phyloP scores from a whole-genome alignment of 1,140 invertebrate species.

The Drosophila orena region DNA sequence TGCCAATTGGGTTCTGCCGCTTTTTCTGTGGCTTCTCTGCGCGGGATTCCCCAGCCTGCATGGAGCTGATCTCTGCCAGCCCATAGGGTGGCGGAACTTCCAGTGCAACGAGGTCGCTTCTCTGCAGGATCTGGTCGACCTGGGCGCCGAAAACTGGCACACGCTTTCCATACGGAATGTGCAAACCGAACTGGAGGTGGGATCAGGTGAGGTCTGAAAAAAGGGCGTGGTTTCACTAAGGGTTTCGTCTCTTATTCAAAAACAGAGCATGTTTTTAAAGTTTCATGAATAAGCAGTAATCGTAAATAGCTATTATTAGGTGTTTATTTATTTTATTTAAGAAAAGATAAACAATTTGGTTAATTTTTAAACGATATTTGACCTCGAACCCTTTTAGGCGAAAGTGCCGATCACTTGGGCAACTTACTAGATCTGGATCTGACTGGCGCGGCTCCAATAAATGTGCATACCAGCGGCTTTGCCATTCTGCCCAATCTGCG shows the following conservation, averaged over 20 bases:
- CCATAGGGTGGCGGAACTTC: constrained; percentile 53
- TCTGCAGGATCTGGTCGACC: constrained; percentile 44
- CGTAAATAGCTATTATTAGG: too few relatives aligned
- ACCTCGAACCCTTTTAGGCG: constrained; percentile 1
- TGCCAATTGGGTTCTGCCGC: constrained; percentile 15
- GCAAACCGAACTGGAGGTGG: constrained; percentile 43
- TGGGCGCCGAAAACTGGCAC: constrained; percentile 42
- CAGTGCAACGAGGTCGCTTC: constrained; percentile 53
- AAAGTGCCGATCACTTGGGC: constrained; percentile 14
- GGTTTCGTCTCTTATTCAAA: too few relatives aligned
- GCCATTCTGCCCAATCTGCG: constrained; percentile 46
- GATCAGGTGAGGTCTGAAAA: background rate
- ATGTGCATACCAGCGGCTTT: constrained; percentile 52
- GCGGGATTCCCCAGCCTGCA: constrained; percentile 1
- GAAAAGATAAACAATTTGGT: too few relatives aligned
- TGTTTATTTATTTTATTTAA: too few relatives aligned
- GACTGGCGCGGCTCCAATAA: constrained; percentile 41
- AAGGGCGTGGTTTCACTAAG: background rate
- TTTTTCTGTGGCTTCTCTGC: constrained; percentile 37
- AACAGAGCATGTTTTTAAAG: too few relatives aligned
- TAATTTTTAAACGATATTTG: too few relatives aligned
- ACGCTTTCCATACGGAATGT: constrained; percentile 44
- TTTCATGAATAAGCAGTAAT: too few relatives aligned
- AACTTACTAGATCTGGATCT: constrained; percentile 45
- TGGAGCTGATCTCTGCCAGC: constrained; percentile 46